These are phyloP conservation scores for Psammodynastes pulverulentus DNA, from an alignment of 2,113 vertebrate species.

Conservation along the genomic window DNA sequence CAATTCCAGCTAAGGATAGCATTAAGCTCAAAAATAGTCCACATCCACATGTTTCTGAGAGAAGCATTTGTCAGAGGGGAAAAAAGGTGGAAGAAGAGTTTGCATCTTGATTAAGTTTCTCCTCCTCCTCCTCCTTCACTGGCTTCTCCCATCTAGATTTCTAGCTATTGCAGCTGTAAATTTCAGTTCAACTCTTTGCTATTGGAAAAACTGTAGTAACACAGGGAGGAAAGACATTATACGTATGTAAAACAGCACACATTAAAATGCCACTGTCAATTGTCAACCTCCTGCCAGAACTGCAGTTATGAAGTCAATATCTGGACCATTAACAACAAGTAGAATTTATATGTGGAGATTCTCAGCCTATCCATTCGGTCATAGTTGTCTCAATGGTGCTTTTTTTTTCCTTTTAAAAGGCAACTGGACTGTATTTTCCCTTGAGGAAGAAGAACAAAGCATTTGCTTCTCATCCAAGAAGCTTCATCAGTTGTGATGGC, in stretches of 20 bases:
- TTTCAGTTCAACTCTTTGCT: constrained; percentile 27
- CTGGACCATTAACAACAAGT: background rate
- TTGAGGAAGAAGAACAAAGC: background rate
- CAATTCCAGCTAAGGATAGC: constrained; percentile 60
- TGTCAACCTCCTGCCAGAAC: background rate
- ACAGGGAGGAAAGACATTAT: constrained; percentile 4
- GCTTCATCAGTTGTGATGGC: background rate
- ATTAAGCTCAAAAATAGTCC: constrained; percentile 52
- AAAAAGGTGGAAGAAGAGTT: background rate
- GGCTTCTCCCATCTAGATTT: constrained; percentile 34
- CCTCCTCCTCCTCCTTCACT: background rate
- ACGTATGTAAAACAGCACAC: background rate
- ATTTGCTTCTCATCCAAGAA: background rate
- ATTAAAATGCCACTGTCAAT: background rate
- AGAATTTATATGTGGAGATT: background rate
- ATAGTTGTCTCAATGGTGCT: background rate
- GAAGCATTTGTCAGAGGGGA: constrained; percentile 13
- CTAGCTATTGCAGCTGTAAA: constrained; percentile 32
- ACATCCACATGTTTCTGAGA: constrained; percentile 61
- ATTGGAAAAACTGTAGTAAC: constrained; percentile 6
- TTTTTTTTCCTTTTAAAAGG: background rate
- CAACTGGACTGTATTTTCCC: background rate
- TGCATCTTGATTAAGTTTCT: constrained; percentile 37
- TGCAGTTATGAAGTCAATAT: background rate
- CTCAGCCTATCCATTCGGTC: background rate